Evolutionary conservation across 2,888 invertebrate species (phyloP), one percentile per base, ranked within the genome.

Genomic region (Ichneumoninae sp.): DNA sequence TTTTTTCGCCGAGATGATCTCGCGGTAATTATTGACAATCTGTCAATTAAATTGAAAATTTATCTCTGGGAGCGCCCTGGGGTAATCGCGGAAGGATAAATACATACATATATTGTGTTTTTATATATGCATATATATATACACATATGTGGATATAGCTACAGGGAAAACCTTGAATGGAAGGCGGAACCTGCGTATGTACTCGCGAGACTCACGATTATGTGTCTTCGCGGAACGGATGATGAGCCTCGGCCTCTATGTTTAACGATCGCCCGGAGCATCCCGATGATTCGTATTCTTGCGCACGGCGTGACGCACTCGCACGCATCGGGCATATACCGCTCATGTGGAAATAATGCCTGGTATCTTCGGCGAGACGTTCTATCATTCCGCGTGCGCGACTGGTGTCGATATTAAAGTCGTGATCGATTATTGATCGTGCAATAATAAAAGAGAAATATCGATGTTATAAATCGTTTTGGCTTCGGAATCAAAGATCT

Each of bases 191-290:
- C 75, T 69, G 75, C 73, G 75, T 82, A 71, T 80, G 71, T 83
- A 73, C 75, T 22, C 40, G 7, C 70, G 69, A 85, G 79, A 73
- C 82, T 76, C 84, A 40, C 77, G 81, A 81, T 79, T 73, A 85
- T 79, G 79, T 77, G 83, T 83, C 85, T 87, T 87, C 81, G 83
- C 74, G 68, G 81, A 85, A 86, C 66, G 76, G 79, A 87, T 73
- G 79, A 85, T 76, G 80, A 80, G 82, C 73, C 71, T 65, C 66
- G 70, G 70, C 65, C 81, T 85, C 81, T 83, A 83, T 85, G 85
- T 86, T 85, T 83, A 83, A 85, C 81, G 83, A 81, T 81, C 74
- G 85, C 86, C 83, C 19, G 66, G 80, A 82, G 85, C 87, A 54
- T 60, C 76, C 26, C 76, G 85, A 85, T 87, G 83, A 87, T 85